Evolutionary conservation across 2,113 vertebrate species (phyloP), one percentile per base, ranked within the genome.

Genomic region (Pluvianellus socialis): DNA sequence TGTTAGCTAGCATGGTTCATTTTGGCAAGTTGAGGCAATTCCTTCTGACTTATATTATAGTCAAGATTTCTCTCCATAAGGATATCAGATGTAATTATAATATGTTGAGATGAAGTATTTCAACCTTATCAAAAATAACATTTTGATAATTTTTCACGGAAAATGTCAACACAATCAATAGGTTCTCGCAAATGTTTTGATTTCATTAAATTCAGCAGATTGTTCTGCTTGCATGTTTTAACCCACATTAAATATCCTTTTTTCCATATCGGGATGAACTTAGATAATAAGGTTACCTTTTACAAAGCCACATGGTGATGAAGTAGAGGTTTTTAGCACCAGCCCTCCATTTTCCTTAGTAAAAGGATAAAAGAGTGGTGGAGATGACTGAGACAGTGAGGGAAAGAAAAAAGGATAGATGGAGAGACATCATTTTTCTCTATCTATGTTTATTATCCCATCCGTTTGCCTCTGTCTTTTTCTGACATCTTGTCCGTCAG

Each of bases 151-250:
- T 96, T 94, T 90, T 79, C 35, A 2, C 88, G 88, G 96, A 42
- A 97, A 97, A 96, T 97, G 96, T 97, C 96, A 97, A 96, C 96
- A 96, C 94, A 97, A 96, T 96, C 96, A 96, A 97, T 97, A 96
- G 94, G 96, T 93, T 95, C 92, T 94, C 76, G 95, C 90, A 90
- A 92, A 96, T 90, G 94, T 96, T 97, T 96, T 95, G 81, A 92
- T 94, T 97, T 94, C 94, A 95, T 96, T 96, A 93, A 92, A 91
- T 76, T 66, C 85, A 66, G 79, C 95, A 92, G 96, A 94, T 96
- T 96, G 96, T 96, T 95, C 95, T 85, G 90, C 87, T 92, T 91
- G 84, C 67, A 15, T 79, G 80, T 66, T 91, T 79, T 79, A 92
- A 87, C 84, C 92, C 62, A 8, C 66, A 52, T 71, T 85, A 85